Base-by-base conservation (phyloP, 1,140 invertebrate species). In the Drosophila nasuta region DNA sequence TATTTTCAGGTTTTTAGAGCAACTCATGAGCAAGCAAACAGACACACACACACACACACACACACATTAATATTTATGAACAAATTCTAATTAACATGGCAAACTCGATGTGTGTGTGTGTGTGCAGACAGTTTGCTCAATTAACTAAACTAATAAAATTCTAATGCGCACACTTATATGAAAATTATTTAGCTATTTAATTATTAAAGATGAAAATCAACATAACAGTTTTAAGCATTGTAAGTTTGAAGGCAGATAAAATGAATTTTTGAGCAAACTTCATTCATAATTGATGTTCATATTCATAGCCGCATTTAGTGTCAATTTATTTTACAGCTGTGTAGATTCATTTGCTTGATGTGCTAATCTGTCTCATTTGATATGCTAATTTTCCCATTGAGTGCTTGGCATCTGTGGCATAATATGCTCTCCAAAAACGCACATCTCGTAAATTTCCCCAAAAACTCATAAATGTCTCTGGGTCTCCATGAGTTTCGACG, bases 351-450 rank as follows among this genome's bases (percentile, higher is more conserved):
- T 15, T 13, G 15, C 15, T 4, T 57, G 56, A 63, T 67, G 73
- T 71, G 81, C 60, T 41, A 81, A 70, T 77, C 66, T 69, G 6
- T 79, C 79, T 80, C 49, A 85, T 85, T 74, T 83, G 65, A 72
- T 72, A 83, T 85, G 81, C 81, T 83, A 83, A 83, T 83, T 81
- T 85, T 77, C 38, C 51, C 49, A 80, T 74, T 81, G 81, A 81
- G 30, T 62, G 41, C 33, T 6, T 46, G 62, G 7, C 69, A 58
- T 30, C 52, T 64, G 60, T 64, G 60, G 11, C 15, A 38, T 59
- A 77, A 69, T 59, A 59, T 73, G 59, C 28, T 13, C 38, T 41
- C 38, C 56, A 49, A 59, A 38, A 38, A 5, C 43, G 54, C 13
- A 54, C 58, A 75, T 75, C 49, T 60, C 49, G 30, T 60, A 68